Evolutionary conservation across 1,140 invertebrate species (phyloP), one percentile per base, ranked within the genome.

Genomic region (Aplysia californica): DNA sequence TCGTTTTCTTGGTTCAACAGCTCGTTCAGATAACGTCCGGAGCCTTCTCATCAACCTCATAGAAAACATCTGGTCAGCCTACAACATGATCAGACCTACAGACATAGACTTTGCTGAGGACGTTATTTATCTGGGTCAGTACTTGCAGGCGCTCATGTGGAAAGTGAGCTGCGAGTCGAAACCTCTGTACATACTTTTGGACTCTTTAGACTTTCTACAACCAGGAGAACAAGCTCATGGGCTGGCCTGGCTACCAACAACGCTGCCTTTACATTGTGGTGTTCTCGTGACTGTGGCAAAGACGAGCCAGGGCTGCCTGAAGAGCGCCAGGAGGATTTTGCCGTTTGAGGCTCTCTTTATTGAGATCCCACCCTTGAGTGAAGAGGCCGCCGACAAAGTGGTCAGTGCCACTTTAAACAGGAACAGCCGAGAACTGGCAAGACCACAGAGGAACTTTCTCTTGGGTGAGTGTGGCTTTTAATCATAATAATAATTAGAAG

Each of bases 261-360:
- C 80, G 0, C 73, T 88, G n/a, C 86, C 86, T 18, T 33, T 59
- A 31, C 71, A 86, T 68, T 82, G 86, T 33, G 75, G 80, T 74
- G 94, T 98, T 29, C 93, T 98, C 4, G 88, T 87, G 1, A 86
- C 85, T 41, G 55, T 87, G 26, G 79, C 86, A 23, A 80, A 80
- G 3, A 55, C 83, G 20, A 44, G 71, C 6, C n/a, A n/a, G n/a
- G 71, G 70, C 1, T 79, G 79, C 31, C 72, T 85, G n/a, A 35
- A 72, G 4, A 81, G 78, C 35, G 69, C 72, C 10, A 55, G 61
- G 35, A 23, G 44, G 1, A 23, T 41, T 0, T 58, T 84, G 20
- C 68, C 78, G 0, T 67, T 44, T 44, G 36, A 55, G 15, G 67
- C 80, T 0, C 74, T 72, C 23, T 85, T 74, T 64, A 44, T 86